These are phyloP conservation scores for Lineus longissimus DNA, from an alignment of 1,140 invertebrate species.

Conservation along the genomic window DNA sequence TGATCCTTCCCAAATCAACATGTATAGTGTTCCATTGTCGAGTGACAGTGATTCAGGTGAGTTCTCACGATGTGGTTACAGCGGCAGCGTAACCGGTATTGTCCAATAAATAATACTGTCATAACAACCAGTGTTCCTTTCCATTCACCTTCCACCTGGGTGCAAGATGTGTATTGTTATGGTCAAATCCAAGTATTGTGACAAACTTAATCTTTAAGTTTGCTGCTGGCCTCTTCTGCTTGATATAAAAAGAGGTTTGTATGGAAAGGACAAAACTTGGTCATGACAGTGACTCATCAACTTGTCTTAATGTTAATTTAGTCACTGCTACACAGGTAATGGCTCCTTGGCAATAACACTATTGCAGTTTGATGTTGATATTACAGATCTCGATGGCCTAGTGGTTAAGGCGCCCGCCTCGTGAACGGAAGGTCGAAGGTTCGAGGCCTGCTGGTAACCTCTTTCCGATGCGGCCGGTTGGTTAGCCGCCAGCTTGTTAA, in stretches of 20 bases:
- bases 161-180: neutral
- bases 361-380: too few relatives aligned
- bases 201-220: neutral
- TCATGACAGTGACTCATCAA: too few relatives aligned
- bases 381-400: too few relatives aligned
- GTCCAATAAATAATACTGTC: neutral
- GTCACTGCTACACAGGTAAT: too few relatives aligned
- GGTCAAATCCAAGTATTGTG: neutral
- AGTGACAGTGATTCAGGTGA: constrained; percentile 42
- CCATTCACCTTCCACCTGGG: neutral
- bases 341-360: too few relatives aligned
- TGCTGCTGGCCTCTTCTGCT: neutral
- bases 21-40: constrained; percentile 37
- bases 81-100: neutral
- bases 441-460: too few relatives aligned
- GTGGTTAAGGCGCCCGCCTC: too few relatives aligned
- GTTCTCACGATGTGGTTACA: neutral
- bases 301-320: too few relatives aligned
- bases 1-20: constrained; percentile 8
- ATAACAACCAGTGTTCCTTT: neutral
- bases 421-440: too few relatives aligned
- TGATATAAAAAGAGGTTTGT: neutral
- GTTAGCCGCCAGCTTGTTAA: too few relatives aligned
- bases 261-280: too few relatives aligned
- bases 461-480: too few relatives aligned